Evolutionary conservation across 2,888 invertebrate genomes (phyloP), one percentile per base, ranked within the genome.

Genomic region (Melinaea menophilus): DNA sequence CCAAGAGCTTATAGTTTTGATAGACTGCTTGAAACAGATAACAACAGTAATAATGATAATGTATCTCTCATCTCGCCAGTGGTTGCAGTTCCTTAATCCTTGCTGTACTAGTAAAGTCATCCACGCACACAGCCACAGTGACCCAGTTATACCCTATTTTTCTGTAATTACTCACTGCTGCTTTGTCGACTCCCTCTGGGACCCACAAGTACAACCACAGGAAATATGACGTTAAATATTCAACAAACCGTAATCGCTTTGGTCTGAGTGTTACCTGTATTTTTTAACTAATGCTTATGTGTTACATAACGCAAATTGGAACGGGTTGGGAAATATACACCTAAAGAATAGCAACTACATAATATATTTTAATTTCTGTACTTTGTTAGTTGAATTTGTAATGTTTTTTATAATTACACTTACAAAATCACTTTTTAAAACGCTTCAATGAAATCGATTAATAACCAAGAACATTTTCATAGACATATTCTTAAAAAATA

Each of bases 131-230:
- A 75, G 73, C 71, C 79, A 75, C 81, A 77, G 72, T 89, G 88
- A 88, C 88, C 88, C 71, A 89, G 83, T 79, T 88, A 79, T 83
- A 74, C 86, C 87, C 88, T 84, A 86, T 87, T 88, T 88, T 88
- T 87, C 87, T 84, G 87, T 86, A 89, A 88, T 89, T 88, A 89
- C 87, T 88, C 86, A 82, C 85, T 80, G 75, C 76, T 75, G 80
- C 86, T 85, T 86, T 86, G 85, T 86, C 79, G 78, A 77, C 78
- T 72, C 79, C 82, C 85, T 85, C 80, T 74, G 69, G 71, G 74
- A 75, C 73, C 61, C 66, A 55, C 66, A 37, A 65, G 57, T 67
- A 56, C 59, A 64, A 73, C 72, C 69, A 71, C 71, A 35, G 65
- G 62, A 54, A 61, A 47, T 67, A 62, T 51, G 67, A 59, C 56